Evolutionary conservation across 2,113 vertebrate genomes (phyloP).

Genomic region (Rhynchomys soricoides): DNA sequence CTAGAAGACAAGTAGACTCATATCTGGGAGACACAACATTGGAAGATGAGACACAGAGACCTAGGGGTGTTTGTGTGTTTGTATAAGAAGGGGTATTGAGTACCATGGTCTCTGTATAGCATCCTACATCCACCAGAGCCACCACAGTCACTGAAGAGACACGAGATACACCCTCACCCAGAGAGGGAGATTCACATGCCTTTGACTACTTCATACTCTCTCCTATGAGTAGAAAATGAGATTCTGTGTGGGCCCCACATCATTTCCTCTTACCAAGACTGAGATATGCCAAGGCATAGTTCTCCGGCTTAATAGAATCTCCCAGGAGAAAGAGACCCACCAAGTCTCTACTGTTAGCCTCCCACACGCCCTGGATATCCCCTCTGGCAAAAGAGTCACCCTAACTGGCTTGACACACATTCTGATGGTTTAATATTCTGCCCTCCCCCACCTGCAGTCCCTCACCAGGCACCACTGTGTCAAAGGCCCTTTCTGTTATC

Average conservation of each 20-base stretch:
- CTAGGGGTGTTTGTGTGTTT: fast-evolving
- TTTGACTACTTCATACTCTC: neutral
- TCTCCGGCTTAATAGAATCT: neutral
- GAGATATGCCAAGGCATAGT: neutral
- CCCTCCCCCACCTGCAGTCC: neutral
- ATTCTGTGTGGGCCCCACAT: fast-evolving
- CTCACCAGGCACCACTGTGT: neutral
- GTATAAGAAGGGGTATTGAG: neutral
- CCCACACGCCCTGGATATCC: neutral
- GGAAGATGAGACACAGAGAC: neutral
- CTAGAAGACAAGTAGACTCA: neutral
- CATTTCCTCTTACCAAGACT: neutral
- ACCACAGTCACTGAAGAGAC: neutral
- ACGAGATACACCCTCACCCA: neutral
- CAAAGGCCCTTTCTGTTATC: neutral
- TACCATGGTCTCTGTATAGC: neutral
- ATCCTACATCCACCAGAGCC: neutral
- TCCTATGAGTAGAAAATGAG: neutral
- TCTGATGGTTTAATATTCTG: neutral
- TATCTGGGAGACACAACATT: neutral
- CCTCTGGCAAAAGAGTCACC: neutral
- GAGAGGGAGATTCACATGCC: neutral
- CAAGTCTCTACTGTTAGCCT: neutral
- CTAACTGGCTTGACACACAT: neutral
- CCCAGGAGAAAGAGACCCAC: neutral